These are phyloP conservation scores for Athalia cordata DNA, from an alignment of 2,888 invertebrate genomes.

Conservation along the genomic window DNA sequence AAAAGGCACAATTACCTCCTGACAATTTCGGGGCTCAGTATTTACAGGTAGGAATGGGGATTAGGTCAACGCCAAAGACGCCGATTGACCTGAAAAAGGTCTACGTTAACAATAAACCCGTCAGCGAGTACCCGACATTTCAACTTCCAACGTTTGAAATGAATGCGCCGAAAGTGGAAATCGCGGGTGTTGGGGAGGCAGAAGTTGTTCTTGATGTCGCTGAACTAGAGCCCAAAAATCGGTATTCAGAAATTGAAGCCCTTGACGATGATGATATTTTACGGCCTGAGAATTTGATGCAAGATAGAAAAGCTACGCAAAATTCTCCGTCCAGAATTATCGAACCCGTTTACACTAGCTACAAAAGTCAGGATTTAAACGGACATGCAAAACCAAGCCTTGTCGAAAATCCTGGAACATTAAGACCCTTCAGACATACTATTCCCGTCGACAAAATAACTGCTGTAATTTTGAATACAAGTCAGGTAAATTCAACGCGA, in stretches of 20 bases:
- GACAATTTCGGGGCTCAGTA: too few species aligned
- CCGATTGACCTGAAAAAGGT: neutral
- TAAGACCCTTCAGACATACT: constrained; percentile 69
- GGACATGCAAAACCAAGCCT: constrained; percentile 62
- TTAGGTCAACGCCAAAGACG: neutral
- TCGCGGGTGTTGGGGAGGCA: constrained; percentile 68
- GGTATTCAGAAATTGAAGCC: constrained; percentile 59
- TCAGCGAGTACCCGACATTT: too few species aligned
- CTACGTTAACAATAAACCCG: too few species aligned
- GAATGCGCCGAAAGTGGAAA: constrained; percentile 2
- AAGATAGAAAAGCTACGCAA: constrained; percentile 26
- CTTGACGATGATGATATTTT: constrained; percentile 48
- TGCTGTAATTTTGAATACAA: constrained; percentile 50
- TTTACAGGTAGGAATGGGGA: too few species aligned
- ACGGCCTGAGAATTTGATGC: constrained; percentile 52
- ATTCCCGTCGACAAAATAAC: constrained; percentile 70
- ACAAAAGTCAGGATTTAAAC: constrained; percentile 67
- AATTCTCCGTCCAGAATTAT: constrained; percentile 37
- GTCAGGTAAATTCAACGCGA: too few species aligned
- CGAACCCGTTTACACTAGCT: constrained; percentile 68
- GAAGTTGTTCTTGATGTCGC: constrained; percentile 70
- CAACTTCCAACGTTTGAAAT: too few species aligned
- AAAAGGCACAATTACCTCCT: too few species aligned
- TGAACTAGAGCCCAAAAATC: constrained; percentile 65
- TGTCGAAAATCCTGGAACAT: constrained; percentile 65